Conservation (phyloP, 2,888 invertebrate genomes). For the Aradus depressus region DNA sequence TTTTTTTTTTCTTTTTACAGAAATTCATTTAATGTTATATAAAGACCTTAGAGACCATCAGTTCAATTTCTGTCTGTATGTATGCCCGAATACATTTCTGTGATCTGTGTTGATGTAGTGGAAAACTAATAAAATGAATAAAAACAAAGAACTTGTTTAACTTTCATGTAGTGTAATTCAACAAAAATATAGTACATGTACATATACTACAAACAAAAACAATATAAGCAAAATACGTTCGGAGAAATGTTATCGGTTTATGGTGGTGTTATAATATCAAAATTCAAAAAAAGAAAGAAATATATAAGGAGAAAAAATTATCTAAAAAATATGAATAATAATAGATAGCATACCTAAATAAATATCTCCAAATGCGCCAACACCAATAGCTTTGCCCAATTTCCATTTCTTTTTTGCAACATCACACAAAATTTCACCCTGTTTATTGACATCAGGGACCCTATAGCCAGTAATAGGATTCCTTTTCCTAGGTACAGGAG, state of each 20-base stretch:
- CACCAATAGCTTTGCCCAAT: constrained; percentile 73
- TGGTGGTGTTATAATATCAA: background rate
- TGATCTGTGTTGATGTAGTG: too few species aligned
- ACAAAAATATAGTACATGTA: background rate
- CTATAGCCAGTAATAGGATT: constrained; percentile 26
- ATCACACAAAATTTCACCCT: constrained; percentile 70
- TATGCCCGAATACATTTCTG: too few species aligned
- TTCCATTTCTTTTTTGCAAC: constrained; percentile 73
- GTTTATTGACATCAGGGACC: constrained; percentile 41
- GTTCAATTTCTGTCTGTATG: too few species aligned
- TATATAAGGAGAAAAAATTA: background rate
- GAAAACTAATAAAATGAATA: too few species aligned
- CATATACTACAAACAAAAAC: background rate
- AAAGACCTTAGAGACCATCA: too few species aligned
- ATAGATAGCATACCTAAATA: constrained; percentile 49
- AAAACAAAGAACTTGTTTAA: too few species aligned
- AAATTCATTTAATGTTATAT: too few species aligned
- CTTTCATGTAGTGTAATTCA: too few species aligned
- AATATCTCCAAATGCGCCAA: constrained; percentile 87
- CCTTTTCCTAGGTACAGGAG: constrained; percentile 3
- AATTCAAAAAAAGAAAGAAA: background rate
- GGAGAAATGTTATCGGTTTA: background rate
- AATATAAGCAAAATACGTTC: background rate
- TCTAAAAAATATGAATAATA: constrained; percentile 6
- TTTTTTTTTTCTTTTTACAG: too few species aligned